phyloP scores from a whole-genome alignment of 2,797 vertebrate genomes.

The Catostomus latipinnis region DNA sequence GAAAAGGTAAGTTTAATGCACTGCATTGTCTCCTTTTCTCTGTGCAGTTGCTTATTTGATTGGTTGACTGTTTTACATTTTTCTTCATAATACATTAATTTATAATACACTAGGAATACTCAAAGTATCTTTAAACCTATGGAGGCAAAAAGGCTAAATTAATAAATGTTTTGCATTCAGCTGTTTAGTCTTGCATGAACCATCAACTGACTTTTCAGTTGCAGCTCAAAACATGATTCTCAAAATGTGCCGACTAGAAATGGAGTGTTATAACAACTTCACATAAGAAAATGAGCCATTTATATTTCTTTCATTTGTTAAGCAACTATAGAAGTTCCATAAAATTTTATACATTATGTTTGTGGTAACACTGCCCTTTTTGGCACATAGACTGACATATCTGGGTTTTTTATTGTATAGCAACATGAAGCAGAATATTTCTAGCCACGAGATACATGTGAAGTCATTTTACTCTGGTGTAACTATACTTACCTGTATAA shows the following conservation, averaged over 20 bases:
- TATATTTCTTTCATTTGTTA: neutral
- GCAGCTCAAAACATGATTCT: constrained; percentile 58
- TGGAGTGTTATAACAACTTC: constrained; percentile 27
- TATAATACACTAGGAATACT: too few species aligned
- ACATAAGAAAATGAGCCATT: constrained; percentile 38
- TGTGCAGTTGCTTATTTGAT: neutral
- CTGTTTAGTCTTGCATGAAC: constrained; percentile 36
- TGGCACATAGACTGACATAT: neutral
- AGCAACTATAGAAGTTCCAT: neutral
- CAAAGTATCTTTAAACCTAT: neutral
- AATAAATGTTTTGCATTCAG: neutral
- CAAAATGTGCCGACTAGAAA: constrained; percentile 29
- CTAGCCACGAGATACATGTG: too few species aligned
- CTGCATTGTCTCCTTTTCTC: neutral
- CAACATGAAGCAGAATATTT: too few species aligned
- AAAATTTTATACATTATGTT: neutral
- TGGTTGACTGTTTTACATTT: neutral
- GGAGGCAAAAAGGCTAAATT: too few species aligned
- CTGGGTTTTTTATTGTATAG: too few species aligned
- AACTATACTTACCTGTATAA: too few species aligned
- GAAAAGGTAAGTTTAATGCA: neutral
- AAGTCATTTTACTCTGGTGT: too few species aligned
- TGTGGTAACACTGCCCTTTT: neutral
- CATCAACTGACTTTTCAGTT: constrained; percentile 66
- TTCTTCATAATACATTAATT: too few species aligned